These are phyloP conservation scores for Glossosoma conforme DNA, from an alignment of 1,140 invertebrate genomes.

Conservation along the genomic window DNA sequence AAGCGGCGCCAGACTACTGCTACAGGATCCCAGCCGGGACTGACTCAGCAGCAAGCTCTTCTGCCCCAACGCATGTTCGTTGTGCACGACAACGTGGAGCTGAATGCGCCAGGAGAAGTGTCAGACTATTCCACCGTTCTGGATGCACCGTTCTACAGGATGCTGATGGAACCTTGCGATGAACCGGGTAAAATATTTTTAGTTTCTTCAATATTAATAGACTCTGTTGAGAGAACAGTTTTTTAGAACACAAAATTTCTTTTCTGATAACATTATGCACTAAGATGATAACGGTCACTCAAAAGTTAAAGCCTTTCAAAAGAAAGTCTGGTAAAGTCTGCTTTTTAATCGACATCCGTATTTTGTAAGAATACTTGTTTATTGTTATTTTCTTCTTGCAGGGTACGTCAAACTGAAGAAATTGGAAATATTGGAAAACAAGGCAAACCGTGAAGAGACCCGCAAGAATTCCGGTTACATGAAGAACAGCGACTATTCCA, in stretches of 20 bases:
- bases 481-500: constrained; percentile 9
- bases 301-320: no score
- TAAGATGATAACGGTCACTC: no score
- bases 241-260: background rate
- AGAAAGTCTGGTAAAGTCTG: no score
- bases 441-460: constrained; percentile 22
- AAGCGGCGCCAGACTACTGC: background rate
- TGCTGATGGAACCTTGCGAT: constrained; percentile 58
- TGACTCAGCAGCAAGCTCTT: constrained; percentile 48
- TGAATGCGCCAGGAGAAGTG: constrained; percentile 56
- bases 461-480: constrained; percentile 5
- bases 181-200: constrained; percentile 47
- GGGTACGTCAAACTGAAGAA: constrained; percentile 53
- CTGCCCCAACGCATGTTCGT: constrained; percentile 62
- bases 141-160: constrained; percentile 59
- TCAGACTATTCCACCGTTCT: constrained; percentile 57
- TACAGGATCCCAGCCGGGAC: background rate
- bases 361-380: no score
- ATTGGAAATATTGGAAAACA: constrained; percentile 46
- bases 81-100: constrained; percentile 72
- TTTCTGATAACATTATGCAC: background rate
- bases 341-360: no score
- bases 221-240: no score
- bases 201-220: no score
- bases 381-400: no score